Evolutionary conservation across 2,797 vertebrate genomes (phyloP).

Genomic region (Anniella stebbinsi): DNA sequence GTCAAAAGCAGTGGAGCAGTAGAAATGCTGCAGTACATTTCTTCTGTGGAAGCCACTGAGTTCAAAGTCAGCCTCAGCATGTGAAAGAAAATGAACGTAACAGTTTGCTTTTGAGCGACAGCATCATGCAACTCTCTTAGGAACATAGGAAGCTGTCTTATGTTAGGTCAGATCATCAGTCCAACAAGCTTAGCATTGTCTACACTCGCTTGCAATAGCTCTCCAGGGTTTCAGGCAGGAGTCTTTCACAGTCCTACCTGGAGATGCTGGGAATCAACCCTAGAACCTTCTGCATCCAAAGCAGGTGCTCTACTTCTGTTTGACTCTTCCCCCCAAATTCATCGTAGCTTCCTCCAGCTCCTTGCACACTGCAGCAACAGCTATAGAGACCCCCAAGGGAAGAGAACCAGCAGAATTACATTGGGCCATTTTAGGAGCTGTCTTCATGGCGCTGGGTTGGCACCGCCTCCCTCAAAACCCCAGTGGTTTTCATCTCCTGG

Average conservation of each 20-base stretch:
- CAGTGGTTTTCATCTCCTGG: too few species aligned
- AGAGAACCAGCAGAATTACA: not conserved
- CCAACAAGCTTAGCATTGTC: not conserved
- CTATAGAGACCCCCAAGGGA: not conserved
- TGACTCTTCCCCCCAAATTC: not conserved
- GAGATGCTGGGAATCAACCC: not conserved
- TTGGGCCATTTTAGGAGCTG: not conserved
- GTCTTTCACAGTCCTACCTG: not conserved
- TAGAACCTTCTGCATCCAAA: not conserved
- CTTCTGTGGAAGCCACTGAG: not conserved
- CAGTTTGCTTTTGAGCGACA: not conserved
- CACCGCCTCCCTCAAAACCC: too few species aligned
- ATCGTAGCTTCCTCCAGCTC: not conserved
- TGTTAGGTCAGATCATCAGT: not conserved
- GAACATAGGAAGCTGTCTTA: not conserved
- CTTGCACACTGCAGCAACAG: not conserved
- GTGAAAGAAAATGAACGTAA: not conserved
- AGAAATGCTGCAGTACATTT: not conserved
- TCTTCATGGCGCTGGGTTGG: too few species aligned
- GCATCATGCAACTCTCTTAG: accelerated
- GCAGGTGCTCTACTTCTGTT: too few species aligned
- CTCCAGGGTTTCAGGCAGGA: not conserved
- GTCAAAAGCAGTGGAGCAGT: not conserved
- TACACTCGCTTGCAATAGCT: not conserved
- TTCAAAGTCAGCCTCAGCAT: not conserved